These are phyloP conservation scores for Pelodiscus sinensis DNA, from an alignment of 2,113 vertebrate species.

Conservation along the genomic window DNA sequence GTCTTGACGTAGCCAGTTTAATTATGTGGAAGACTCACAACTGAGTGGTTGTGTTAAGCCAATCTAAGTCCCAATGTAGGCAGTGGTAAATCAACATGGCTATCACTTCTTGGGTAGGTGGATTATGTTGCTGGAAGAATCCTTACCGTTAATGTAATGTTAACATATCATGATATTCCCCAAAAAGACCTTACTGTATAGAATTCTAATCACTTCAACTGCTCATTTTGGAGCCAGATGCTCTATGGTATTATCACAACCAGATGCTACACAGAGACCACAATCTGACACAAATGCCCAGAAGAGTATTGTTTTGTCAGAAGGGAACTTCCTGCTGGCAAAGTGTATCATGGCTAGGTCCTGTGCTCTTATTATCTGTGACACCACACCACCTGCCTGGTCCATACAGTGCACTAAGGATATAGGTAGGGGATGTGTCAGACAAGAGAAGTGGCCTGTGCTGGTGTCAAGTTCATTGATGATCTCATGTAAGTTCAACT, in stretches of 20 bases:
- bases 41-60: too few relatives aligned
- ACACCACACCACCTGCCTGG: background rate
- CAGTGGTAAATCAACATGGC: too few relatives aligned
- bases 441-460: background rate
- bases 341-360: background rate
- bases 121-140: too few relatives aligned
- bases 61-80: too few relatives aligned
- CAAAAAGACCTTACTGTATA: too few relatives aligned
- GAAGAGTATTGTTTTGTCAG: background rate
- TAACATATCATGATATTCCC: too few relatives aligned
- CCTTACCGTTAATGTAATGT: too few relatives aligned
- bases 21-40: background rate
- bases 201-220: too few relatives aligned
- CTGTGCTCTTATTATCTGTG: background rate
- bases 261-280: background rate
- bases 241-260: background rate
- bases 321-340: background rate
- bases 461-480: background rate
- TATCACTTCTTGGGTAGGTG: too few relatives aligned
- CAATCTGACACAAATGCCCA: background rate
- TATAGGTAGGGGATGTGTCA: background rate
- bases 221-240: background rate
- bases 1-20: too few relatives aligned
- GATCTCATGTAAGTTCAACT: rapidly evolving
- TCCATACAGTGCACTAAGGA: background rate